Evolutionary conservation across 1,140 invertebrate genomes (phyloP).

Genomic region (Drosophila carrolli): DNA sequence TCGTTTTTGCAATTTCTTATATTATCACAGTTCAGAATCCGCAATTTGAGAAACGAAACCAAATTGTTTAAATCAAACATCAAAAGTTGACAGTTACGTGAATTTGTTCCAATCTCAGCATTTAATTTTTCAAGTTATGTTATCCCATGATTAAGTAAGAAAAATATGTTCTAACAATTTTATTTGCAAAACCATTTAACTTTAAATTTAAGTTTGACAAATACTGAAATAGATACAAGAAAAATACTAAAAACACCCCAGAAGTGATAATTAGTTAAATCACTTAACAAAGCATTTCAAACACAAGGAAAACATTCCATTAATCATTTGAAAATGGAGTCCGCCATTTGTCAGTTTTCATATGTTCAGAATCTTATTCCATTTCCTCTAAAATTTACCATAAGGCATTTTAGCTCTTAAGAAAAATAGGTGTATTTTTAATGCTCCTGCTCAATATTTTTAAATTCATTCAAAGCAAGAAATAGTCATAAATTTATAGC

Average conservation of each 20-base stretch:
- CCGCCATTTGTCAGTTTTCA: constrained; percentile 26
- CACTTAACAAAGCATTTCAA: constrained; percentile 12
- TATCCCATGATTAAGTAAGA: background rate
- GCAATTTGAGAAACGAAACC: no score
- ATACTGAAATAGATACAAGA: background rate
- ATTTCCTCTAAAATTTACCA: constrained; percentile 18
- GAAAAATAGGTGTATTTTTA: constrained; percentile 27
- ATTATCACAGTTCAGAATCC: no score
- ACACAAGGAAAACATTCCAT: constrained; percentile 20
- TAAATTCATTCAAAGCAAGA: constrained; percentile 56
- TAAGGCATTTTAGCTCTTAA: constrained; percentile 20
- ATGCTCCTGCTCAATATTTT: constrained; percentile 29
- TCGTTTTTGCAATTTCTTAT: no score
- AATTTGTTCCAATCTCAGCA: no score
- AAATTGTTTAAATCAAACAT: no score
- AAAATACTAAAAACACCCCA: background rate
- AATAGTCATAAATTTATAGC: constrained; percentile 66
- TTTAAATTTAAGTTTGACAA: constrained; percentile 11
- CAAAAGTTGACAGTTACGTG: no score
- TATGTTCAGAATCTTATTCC: constrained; percentile 2
- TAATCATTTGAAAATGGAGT: constrained; percentile 30
- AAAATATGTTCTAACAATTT: no score
- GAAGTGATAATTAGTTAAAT: constrained; percentile 21
- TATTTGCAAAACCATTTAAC: background rate
- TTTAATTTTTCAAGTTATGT: no score